Percentiles rank a stretch among this genome's conserved stretches.
Evolutionary conservation across 30 jellyfish, hydroid and myxozoan species (phyloP).

Genomic region (Aurelia aurita complex sp. Pacific): DNA sequence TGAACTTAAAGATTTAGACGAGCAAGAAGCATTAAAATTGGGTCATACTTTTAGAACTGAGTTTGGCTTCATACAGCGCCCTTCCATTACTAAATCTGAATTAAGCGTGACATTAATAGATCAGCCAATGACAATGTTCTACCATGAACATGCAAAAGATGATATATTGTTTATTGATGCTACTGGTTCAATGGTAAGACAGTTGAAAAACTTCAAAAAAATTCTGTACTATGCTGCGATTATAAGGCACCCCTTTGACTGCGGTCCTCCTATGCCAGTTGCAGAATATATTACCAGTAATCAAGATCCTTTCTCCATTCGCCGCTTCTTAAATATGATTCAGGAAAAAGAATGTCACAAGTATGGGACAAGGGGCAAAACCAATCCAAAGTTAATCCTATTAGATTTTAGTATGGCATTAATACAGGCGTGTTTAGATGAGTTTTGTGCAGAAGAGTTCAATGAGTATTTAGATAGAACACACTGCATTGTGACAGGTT

Average conservation of each 20-base stretch:
- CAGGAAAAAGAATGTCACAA: slow-evolving; percentile 3
- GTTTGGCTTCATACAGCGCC: slow-evolving; percentile 25
- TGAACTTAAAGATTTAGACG: neutral
- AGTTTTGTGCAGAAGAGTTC: neutral
- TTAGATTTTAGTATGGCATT: slow-evolving; percentile 23
- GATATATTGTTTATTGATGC: neutral
- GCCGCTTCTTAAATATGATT: neutral
- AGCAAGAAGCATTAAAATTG: neutral
- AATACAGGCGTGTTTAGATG: slow-evolving; percentile 4
- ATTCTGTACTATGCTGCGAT: neutral
- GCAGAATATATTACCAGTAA: neutral
- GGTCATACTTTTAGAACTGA: slow-evolving; percentile 7
- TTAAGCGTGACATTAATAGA: slow-evolving; percentile 5
- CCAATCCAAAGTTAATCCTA: slow-evolving; percentile 20
- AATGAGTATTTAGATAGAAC: slow-evolving; percentile 2
- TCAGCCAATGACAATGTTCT: slow-evolving; percentile 23
- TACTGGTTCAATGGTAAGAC: slow-evolving; percentile 22
- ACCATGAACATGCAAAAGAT: slow-evolving; percentile 15
- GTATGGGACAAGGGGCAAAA: neutral
- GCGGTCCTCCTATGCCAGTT: slow-evolving; percentile 1
- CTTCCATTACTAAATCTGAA: neutral
- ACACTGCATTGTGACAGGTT: neutral
- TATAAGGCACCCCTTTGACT: neutral
- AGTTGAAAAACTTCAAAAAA: neutral
- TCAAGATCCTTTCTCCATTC: slow-evolving; percentile 9